Base-by-base conservation (phyloP, 1,140 invertebrate genomes). In the Caligus rogercresseyi region DNA sequence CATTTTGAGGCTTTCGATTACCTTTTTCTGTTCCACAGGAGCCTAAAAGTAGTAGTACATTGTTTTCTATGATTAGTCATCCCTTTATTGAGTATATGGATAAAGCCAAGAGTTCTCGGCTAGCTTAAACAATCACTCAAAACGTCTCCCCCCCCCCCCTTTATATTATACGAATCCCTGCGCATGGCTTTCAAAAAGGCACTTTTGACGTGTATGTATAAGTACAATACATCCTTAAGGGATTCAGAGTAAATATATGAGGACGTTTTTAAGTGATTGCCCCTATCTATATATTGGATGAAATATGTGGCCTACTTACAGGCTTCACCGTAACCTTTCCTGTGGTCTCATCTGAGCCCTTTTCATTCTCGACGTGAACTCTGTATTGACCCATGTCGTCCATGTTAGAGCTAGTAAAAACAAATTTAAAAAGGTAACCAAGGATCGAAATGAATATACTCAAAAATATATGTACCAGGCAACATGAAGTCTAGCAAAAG, bases 251-350 rank as follows among this genome's bases (percentile, higher is more conserved):
- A n/a, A n/a, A n/a, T n/a, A n/a, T n/a, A n/a, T n/a, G n/a, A n/a
- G n/a, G n/a, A n/a, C n/a, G n/a, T n/a, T n/a, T n/a, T n/a, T n/a
- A 51, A 51, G 43, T 51, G 43, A 51, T 51, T 51, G 13, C 13
- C n/a, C 43, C 13, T 13, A 51, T 51, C n/a, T 51, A n/a, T 51
- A 13, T 51, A 13, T 51, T 14, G 43, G n/a, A n/a, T 51, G 43
- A n/a, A 51, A n/a, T n/a, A n/a, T n/a, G n/a, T n/a, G n/a, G n/a
- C n/a, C n/a, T 43, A 58, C 61, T 63, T 57, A 63, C 61, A 19
- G 51, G 51, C 19, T 63, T 63, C 2, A 63, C 61, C 15, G 51
- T 63, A 14, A 63, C 61, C 24, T 63, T 63, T 20, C 61, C 52
- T 16, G 52, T 25, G 61, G 15, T 63, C 31, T 63, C 61, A 53